Conservation (phyloP, 2,888 invertebrate species). For the Drosophila prolongata region DNA sequence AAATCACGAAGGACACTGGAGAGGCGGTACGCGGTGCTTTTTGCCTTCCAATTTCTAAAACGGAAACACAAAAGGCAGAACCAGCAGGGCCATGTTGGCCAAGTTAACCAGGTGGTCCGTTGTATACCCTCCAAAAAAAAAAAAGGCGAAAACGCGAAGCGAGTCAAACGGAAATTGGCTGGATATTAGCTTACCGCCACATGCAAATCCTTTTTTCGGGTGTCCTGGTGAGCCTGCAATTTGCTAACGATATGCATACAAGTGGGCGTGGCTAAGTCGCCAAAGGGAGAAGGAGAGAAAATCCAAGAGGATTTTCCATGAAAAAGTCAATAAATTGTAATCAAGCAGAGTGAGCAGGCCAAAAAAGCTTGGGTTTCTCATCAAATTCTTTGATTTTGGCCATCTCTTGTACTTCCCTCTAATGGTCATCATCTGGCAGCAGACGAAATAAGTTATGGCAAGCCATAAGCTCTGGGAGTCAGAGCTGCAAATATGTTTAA, state of each 20-base stretch:
- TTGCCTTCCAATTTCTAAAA: constrained; percentile 71
- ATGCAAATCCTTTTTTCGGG: constrained; percentile 34
- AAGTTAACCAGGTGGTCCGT: constrained; percentile 18
- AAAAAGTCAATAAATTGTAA: constrained; percentile 72
- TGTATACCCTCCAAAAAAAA: not conserved
- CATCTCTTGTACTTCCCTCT: constrained; percentile 11
- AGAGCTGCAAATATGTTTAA: constrained; percentile 66
- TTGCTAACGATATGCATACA: constrained; percentile 80
- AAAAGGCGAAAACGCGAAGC: constrained; percentile 35
- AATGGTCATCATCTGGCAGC: constrained; percentile 33
- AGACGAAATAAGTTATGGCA: constrained; percentile 44
- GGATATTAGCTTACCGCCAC: constrained; percentile 68
- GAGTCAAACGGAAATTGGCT: constrained; percentile 71
- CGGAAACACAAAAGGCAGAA: constrained; percentile 75
- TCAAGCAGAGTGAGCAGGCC: constrained; percentile 43
- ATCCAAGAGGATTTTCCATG: constrained; percentile 45
- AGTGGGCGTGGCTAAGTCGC: constrained; percentile 33
- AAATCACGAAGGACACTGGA: constrained; percentile 24
- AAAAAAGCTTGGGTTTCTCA: constrained; percentile 1
- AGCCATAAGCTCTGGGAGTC: constrained; percentile 23
- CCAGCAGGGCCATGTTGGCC: constrained; percentile 42
- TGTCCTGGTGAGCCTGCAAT: constrained; percentile 70
- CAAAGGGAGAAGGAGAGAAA: constrained; percentile 8
- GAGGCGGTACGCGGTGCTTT: constrained; percentile 15
- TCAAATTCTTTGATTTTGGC: constrained; percentile 4